Base-by-base conservation (phyloP, 2,113 vertebrate genomes). In the Cyanocitta stelleri region DNA sequence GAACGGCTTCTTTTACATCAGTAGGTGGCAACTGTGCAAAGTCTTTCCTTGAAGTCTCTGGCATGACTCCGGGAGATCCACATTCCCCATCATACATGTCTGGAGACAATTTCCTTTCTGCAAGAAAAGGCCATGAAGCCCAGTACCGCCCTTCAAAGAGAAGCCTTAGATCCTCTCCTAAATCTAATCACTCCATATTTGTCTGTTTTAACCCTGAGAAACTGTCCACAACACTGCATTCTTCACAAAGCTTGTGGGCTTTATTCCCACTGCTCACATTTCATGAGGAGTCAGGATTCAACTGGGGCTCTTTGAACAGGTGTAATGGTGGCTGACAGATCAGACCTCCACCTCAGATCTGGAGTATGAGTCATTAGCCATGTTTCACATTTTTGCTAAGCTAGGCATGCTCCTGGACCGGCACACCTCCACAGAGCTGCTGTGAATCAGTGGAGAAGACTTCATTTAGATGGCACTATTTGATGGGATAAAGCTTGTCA, bases 1-100 rank as follows among this genome's bases (percentile, higher is more conserved):
- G 32, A 87, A 49, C 0, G 0, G 26, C 87, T 64, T 13, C 54
- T 32, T 39, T 37, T 24, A 52, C 20, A 1, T 11, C 0, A 29
- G 72, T 0, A 30, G 82, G 67, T 16, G 67, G 67, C 59, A 90
- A 37, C 71, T 19, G 75, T 5, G 63, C 81, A 49, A 44, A 69
- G 75, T n/a, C 32, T 66, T 37, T 46, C 75, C 63, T 1, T 58
- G 22, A 23, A 15, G 39, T 12, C 51, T 18, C 87, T 29, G 58
- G 43, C 61, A 52, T 0, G 6, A 32, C 80, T 75, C 58, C 1
- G 6, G 49, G 41, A 88, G 71, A 80, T 37, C 54, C 1, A 0
- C 16, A 22, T 1, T 49, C 63, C 51, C 30, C 16, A 10, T 18
- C 63, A 51, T 0, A 20, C 4, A 2, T 4, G 24, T 59, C 19